Percentiles rank a stretch among this genome's conserved stretches.
These are phyloP conservation scores for Folsomia candida DNA, from an alignment of 2,888 invertebrate genomes.

Conservation along the genomic window DNA sequence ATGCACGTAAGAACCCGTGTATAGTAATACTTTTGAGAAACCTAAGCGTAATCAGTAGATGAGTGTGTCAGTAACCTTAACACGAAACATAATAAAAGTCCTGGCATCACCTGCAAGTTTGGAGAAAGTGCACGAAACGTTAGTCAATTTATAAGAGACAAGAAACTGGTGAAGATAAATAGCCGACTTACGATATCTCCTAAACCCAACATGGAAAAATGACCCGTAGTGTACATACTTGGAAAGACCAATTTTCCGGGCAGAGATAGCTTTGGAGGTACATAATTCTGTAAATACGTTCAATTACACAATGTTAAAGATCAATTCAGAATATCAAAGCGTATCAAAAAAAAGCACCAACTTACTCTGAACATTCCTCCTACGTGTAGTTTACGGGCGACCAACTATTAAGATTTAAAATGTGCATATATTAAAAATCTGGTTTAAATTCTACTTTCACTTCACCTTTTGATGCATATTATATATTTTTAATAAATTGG, in stretches of 20 bases:
- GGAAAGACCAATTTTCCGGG: constrained; percentile 97
- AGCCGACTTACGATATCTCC: constrained; percentile 61
- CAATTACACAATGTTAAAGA: constrained; percentile 58
- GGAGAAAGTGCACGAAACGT: too few relatives aligned
- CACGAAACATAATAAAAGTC: constrained; percentile 90
- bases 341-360: too few relatives aligned
- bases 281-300: background rate
- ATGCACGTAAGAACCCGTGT: background rate
- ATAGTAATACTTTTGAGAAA: background rate
- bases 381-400: constrained; percentile 87
- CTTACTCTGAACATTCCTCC: constrained; percentile 72
- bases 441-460: too few relatives aligned
- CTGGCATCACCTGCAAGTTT: constrained; percentile 80
- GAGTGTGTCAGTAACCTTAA: constrained; percentile 57
- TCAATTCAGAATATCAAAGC: too few relatives aligned
- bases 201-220: constrained; percentile 90
- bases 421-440: too few relatives aligned
- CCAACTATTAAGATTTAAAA: too few relatives aligned
- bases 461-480: too few relatives aligned
- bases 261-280: constrained; percentile 86
- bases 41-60: background rate
- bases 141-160: background rate
- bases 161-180: background rate
- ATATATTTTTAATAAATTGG: too few relatives aligned
- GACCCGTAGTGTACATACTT: constrained; percentile 91